A percentile compares a stretch with the other conserved stretches of the same genome.
Conservation (phyloP, 2,888 invertebrate species). For the Epirrhoe tristata region DNA sequence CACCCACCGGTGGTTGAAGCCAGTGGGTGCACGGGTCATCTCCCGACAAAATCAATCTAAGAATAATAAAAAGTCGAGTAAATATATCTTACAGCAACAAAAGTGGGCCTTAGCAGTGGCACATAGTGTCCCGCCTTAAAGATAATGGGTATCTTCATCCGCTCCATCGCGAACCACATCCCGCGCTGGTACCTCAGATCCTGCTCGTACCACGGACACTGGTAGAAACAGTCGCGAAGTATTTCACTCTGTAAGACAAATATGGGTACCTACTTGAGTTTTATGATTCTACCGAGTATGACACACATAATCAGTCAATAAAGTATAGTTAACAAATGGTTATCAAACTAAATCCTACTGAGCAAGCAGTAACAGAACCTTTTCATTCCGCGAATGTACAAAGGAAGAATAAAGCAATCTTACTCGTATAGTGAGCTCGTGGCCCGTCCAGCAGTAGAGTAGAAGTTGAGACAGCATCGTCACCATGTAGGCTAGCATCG, state of each 20-base stretch:
- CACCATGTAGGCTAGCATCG: constrained; percentile 72
- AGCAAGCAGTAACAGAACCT: too few relatives aligned
- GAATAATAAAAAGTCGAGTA: too few relatives aligned
- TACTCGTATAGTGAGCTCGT: constrained; percentile 76
- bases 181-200: constrained; percentile 66
- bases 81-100: constrained; percentile 70
- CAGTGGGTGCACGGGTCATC: too few relatives aligned
- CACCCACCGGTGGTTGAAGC: too few relatives aligned
- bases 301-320: too few relatives aligned
- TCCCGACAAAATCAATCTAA: too few relatives aligned
- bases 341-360: too few relatives aligned
- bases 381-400: too few relatives aligned
- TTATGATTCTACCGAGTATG: too few relatives aligned
- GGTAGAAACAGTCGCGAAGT: constrained; percentile 79
- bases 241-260: constrained; percentile 68
- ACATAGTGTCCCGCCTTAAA: constrained; percentile 84
- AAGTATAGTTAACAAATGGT: too few relatives aligned
- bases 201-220: constrained; percentile 84
- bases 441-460: constrained; percentile 84
- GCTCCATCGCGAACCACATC: constrained; percentile 79
- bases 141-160: constrained; percentile 77
- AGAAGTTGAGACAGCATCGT: constrained; percentile 83
- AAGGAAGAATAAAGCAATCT: constrained; percentile 6
- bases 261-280: too few relatives aligned
- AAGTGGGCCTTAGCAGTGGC: constrained; percentile 80